Evolutionary conservation across 2,797 vertebrate species (phyloP).

Genomic region (Alcedo quadribrachys): DNA sequence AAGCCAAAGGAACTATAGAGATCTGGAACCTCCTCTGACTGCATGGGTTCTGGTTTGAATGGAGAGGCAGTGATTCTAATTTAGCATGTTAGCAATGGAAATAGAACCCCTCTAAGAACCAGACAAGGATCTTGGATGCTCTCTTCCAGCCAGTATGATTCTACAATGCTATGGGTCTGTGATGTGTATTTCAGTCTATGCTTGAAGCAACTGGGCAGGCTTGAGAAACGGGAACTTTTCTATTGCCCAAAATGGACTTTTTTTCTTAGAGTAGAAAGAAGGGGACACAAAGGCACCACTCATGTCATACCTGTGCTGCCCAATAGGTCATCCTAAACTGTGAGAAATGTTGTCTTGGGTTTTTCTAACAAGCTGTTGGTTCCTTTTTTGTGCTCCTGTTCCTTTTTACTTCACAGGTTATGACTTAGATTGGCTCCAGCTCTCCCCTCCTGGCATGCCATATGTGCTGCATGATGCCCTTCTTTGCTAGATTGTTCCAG

Average conservation of each 20-base stretch:
- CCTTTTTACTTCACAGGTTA: not conserved
- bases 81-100: not conserved
- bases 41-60: not conserved
- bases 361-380: not conserved
- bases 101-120: not conserved
- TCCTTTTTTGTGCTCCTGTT: not conserved
- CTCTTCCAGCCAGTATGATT: not conserved
- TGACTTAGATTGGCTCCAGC: conserved; percentile 5
- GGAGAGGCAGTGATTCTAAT: not conserved
- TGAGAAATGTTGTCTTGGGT: accelerated
- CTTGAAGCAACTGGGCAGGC: not conserved
- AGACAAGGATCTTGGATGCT: accelerated
- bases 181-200: not conserved
- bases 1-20: not conserved
- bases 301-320: not conserved
- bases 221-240: not conserved
- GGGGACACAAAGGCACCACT: not conserved
- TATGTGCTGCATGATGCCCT: conserved; percentile 6
- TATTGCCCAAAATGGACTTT: not conserved
- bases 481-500: conserved; percentile 6
- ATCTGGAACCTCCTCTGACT: not conserved
- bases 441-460: conserved; percentile 37
- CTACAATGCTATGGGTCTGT: not conserved
- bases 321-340: not conserved
- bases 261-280: not conserved